Conservation (phyloP, 2,113 vertebrate genomes). For the Hystrix brachyura region DNA sequence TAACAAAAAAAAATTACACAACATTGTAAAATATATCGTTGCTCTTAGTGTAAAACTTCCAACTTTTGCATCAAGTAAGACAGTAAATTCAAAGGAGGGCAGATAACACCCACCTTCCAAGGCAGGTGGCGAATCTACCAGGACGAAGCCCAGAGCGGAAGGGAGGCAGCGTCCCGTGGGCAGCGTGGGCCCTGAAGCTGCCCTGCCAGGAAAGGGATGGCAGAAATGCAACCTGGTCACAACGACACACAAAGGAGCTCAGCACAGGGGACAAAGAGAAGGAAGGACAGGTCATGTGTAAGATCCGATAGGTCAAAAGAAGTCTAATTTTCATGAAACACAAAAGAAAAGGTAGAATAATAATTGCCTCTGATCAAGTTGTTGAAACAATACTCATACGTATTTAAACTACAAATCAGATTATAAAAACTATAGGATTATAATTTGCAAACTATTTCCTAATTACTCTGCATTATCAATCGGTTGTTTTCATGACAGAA, state of each 20-base stretch:
- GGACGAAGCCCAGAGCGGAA: not conserved
- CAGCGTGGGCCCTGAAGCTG: accelerated
- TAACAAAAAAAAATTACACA: not conserved
- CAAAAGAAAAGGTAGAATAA: not conserved
- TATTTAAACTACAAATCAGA: not conserved
- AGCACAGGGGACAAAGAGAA: not conserved
- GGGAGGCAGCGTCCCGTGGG: accelerated
- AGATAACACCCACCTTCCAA: not conserved
- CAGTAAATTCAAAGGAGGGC: slow-evolving; percentile 4
- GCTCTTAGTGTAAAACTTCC: not conserved
- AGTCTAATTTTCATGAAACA: not conserved
- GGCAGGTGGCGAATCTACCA: accelerated
- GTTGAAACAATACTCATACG: not conserved
- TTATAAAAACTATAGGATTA: not conserved
- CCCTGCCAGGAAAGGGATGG: not conserved
- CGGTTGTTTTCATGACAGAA: not conserved
- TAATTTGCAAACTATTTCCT: not conserved
- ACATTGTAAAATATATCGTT: not conserved
- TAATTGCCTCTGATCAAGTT: slow-evolving; percentile 19
- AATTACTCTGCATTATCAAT: not conserved
- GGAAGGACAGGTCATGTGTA: not conserved
- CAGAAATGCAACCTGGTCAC: not conserved
- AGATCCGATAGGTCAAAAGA: slow-evolving; percentile 14
- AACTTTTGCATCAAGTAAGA: slow-evolving; percentile 31
- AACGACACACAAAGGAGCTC: not conserved